A percentile compares a stretch with the other conserved stretches of the same genome.
Evolutionary conservation across 1,140 invertebrate species (phyloP).

Genomic region (Linepithema humile): DNA sequence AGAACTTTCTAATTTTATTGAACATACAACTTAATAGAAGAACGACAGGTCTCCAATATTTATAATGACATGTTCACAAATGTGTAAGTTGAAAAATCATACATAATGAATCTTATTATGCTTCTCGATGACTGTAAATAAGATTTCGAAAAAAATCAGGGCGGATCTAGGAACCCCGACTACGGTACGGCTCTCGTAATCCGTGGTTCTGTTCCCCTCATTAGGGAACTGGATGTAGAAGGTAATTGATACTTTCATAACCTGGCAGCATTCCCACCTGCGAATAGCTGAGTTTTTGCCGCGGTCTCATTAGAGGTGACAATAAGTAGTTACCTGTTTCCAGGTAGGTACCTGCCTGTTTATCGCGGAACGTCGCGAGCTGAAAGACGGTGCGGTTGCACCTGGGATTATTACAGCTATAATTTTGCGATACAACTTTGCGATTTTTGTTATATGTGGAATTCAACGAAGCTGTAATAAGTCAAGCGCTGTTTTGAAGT

Average conservation of each 20-base stretch:
- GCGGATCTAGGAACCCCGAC: conserved; percentile 54
- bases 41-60: not conserved
- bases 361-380: conserved; percentile 53
- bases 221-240: conserved; percentile 80
- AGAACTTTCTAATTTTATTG: no score
- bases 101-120: not conserved
- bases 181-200: conserved; percentile 61
- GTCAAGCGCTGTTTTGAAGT: not conserved
- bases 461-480: conserved; percentile 20
- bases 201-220: conserved; percentile 76
- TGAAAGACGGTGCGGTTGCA: conserved; percentile 31
- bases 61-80: not conserved
- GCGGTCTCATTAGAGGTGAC: conserved; percentile 82
- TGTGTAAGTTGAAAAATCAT: not conserved
- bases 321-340: conserved; percentile 82
- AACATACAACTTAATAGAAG: not conserved
- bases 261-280: conserved; percentile 80
- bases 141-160: conserved; percentile 51
- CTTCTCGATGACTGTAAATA: not conserved
- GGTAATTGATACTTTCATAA: conserved; percentile 84
- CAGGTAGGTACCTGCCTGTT: conserved; percentile 73
- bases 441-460: conserved; percentile 6
- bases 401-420: conserved; percentile 45
- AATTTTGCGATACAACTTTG: conserved; percentile 22
- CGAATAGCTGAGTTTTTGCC: conserved; percentile 78